These are phyloP conservation scores for Pachypanchax playfairii DNA, from an alignment of 2,113 vertebrate species.

Conservation along the genomic window DNA sequence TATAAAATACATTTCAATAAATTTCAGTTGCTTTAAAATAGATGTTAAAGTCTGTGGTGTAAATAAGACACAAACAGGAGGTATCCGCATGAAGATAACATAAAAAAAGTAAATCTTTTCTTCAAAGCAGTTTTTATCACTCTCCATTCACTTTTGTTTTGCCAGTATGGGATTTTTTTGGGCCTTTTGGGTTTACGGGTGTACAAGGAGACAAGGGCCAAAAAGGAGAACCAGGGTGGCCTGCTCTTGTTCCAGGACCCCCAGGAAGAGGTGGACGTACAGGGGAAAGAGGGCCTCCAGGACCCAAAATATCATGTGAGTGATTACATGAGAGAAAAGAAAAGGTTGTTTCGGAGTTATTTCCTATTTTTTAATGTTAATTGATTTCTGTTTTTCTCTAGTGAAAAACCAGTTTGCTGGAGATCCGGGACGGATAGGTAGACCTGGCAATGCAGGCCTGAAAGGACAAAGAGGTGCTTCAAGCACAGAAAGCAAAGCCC, in stretches of 20 bases:
- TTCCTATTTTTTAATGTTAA: not conserved
- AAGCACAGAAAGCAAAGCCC: not conserved
- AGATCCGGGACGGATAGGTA: constrained; percentile 49
- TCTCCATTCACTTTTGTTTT: not conserved
- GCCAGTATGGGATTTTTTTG: constrained; percentile 45
- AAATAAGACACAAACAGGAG: too few relatives aligned
- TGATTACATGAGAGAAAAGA: not conserved
- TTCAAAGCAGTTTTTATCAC: too few relatives aligned
- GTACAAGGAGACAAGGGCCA: constrained; percentile 67
- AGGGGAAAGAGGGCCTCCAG: constrained; percentile 63
- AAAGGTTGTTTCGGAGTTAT: not conserved
- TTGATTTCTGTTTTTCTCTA: constrained; percentile 46
- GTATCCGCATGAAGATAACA: too few relatives aligned
- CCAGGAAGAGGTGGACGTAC: constrained; percentile 56
- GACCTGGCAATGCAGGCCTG: constrained; percentile 64
- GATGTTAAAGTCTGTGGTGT: too few relatives aligned
- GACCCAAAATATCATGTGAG: constrained; percentile 76
- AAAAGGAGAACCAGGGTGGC: constrained; percentile 65
- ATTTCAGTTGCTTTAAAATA: too few relatives aligned
- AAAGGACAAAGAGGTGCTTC: constrained; percentile 76
- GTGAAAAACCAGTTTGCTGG: constrained; percentile 70
- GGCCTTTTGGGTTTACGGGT: constrained; percentile 70
- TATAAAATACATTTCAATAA: too few relatives aligned
- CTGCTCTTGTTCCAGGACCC: constrained; percentile 62
- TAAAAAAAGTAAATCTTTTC: too few relatives aligned